phyloP scores from a whole-genome alignment of 2,113 vertebrate genomes.

The Tamias sibiricus region DNA sequence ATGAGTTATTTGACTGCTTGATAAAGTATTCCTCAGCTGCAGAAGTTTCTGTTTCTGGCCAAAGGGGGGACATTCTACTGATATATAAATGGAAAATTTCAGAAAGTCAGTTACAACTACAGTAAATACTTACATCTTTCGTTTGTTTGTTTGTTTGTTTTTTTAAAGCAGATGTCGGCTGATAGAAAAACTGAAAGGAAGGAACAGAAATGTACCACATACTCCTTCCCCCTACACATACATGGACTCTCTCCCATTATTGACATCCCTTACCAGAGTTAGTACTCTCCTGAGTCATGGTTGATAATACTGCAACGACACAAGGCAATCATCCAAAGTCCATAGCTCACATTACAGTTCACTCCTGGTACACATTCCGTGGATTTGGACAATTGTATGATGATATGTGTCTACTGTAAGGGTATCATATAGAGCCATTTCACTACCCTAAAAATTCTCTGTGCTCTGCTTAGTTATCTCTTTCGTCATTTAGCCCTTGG shows the following conservation, averaged over 20 bases:
- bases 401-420: not conserved
- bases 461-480: not conserved
- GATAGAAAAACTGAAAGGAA: not conserved
- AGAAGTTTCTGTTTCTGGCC: not conserved
- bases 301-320: not conserved
- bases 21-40: not conserved
- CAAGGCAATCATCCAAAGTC: not conserved
- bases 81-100: slow-evolving; percentile 16
- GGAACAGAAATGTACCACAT: not conserved
- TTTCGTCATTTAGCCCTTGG: not conserved
- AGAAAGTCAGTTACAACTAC: not conserved
- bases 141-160: too few species aligned
- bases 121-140: slow-evolving; percentile 11
- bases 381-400: not conserved
- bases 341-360: not conserved
- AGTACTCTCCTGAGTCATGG: not conserved
- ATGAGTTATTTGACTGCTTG: not conserved
- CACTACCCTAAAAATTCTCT: not conserved
- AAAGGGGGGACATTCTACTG: not conserved
- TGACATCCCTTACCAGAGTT: not conserved
- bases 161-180: not conserved
- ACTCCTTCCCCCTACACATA: rapidly evolving
- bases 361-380: not conserved
- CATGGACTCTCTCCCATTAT: not conserved
- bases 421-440: not conserved